Percentiles rank a stretch among this genome's conserved stretches.
Conservation (phyloP, 2,113 vertebrate genomes). For the Sitta europaea region DNA sequence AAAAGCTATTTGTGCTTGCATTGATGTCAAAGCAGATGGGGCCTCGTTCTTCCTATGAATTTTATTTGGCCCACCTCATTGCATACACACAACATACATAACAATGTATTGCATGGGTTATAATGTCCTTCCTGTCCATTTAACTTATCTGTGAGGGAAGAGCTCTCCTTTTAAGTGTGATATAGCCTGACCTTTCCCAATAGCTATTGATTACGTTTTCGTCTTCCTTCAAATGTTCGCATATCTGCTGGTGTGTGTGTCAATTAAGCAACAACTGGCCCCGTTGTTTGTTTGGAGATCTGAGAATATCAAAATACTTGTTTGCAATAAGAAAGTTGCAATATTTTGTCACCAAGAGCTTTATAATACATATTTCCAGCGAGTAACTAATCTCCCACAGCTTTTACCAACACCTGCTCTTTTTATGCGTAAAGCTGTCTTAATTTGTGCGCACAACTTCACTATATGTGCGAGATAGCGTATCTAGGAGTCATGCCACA, state of each 20-base stretch:
- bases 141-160: not conserved
- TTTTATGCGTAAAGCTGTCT: not conserved
- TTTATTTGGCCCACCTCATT: not conserved
- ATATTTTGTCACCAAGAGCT: not conserved
- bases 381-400: not conserved
- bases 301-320: not conserved
- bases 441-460: not conserved
- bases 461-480: not conserved
- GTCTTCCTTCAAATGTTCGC: not conserved
- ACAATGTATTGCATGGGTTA: not conserved
- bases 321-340: not conserved
- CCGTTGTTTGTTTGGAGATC: not conserved
- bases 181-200: not conserved
- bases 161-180: not conserved
- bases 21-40: not conserved
- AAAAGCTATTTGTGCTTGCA: not conserved
- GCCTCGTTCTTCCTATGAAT: not conserved
- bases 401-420: not conserved
- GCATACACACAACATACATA: not conserved
- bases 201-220: not conserved
- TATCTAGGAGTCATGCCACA: not conserved
- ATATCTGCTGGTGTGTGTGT: not conserved
- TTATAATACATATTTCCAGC: not conserved
- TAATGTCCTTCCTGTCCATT: not conserved
- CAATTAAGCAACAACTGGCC: not conserved